Base-by-base conservation (phyloP, 2,113 vertebrate species). In the Ahaetulla prasina region DNA sequence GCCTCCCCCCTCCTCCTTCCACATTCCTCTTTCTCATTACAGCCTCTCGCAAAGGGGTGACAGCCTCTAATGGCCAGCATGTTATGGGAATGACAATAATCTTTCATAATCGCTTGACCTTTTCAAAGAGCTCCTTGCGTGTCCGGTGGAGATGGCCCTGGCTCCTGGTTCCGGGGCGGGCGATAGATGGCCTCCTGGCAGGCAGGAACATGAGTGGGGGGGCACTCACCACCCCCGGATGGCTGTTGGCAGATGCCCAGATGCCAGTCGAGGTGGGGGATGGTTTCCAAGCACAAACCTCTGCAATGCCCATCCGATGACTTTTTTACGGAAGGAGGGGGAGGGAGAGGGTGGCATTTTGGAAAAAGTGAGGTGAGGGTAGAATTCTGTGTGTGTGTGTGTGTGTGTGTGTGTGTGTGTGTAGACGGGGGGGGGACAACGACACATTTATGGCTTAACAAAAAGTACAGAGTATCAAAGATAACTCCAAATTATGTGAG, bases 31-130 rank as follows among this genome's bases (percentile, higher is more conserved):
- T 80, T 85, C 50, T 84, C 10, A 52, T 94, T 92, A 91, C 68
- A 91, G 91, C 68, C 52, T 90, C 94, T 93, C 68, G 89, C 90
- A 85, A 90, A 93, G 84, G n/a, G 27, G 0, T n/a, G 93, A 68
- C 94, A 93, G 94, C 50, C 22, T 55, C 53, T 68, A 45, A 92
- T 20, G 90, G 92, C 25, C 39, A 6, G 54, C 0, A 6, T n/a
- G 86, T 30, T 43, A 3, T n/a, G 92, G 0, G 91, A 50, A 50
- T 1, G 0, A 4, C 0, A 23, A 86, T 25, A 0, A 50, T 27
- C 57, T 84, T 88, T 87, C 23, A 85, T 74, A 1, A 91, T 20
- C 2, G 22, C 0, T 0, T 35, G 89, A 91, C 94, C 92, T 89
- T n/a, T 88, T 27, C 85, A 85, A 60, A 54, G 53, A 54, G 93